Evolutionary conservation across 2,113 vertebrate species (phyloP), one percentile per base, ranked within the genome.

Genomic region (Triplophysa tibetana): DNA sequence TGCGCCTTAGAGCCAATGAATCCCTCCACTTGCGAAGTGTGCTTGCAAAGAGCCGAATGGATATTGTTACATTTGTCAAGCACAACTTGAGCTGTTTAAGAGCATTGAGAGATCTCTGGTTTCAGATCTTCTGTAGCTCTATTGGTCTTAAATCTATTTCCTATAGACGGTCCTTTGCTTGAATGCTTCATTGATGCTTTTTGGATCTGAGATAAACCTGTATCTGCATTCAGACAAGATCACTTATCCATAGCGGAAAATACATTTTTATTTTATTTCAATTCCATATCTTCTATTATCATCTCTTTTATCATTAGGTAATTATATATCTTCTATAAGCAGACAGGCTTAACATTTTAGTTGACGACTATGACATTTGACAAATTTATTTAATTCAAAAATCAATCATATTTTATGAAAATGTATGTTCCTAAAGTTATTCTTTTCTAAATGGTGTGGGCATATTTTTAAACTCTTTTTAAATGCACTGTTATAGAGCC

Each of bases 1-100:
- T 13, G 70, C 58, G 13, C 69, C 50, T 45, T 33, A 48, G 75
- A 73, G 54, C 24, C 19, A 16, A 63, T 50, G 45, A 62, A 75
- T 60, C 56, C 56, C 56, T 38, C 50, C 48, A 43, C 26, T 58
- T 50, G 1, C 62, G 54, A 61, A 3, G 21, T 62, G n/a, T 58
- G 67, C 67, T 63, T 78, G 66, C 60, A 48, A 29, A 62, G 38
- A 64, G 52, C 58, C 17, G 14, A 52, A 66, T 9, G 24, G 82
- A 70, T 83, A 65, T 29, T 50, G 68, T 74, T 84, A 62, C 78
- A 67, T 75, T 70, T 62, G 38, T 33, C 21, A 69, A 74, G 69
- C 62, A 64, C 62, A 84, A 68, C 81, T 81, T 76, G 63, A 74
- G 68, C 75, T 69, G 38, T 83, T 60, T 56, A 41, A 50, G 45